Evolutionary conservation across 2,113 vertebrate species (phyloP), one percentile per base, ranked within the genome.

Genomic region (Emberiza fucata): DNA sequence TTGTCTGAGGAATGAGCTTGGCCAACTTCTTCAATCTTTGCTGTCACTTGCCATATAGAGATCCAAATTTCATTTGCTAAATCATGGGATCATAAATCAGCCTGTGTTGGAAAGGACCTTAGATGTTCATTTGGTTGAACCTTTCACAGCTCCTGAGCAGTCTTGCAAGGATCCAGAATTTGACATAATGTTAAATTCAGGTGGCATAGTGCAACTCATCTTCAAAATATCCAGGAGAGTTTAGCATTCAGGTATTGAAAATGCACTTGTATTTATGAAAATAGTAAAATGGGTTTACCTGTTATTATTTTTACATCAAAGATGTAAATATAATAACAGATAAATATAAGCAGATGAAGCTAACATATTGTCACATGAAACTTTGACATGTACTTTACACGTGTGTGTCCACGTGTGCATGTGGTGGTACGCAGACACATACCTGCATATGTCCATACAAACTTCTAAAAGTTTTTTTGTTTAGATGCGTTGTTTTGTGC

Each of bases 381-480:
- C 20, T 78, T 69, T 69, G n/a, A 19, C 3, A 2, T 25, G 8
- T 56, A 42, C 35, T 29, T 63, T 60, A 24, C 24, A 29, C 25
- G 4, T 2, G 0, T 25, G 10, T 69, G 39, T 56, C 21, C 60
- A 3, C 14, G 10, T 21, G 5, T 68, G 6, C 24, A 18, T 10
- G 27, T 35, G n/a, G 21, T 35, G 21, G 3, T 39, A 15, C 8
- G 10, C 39, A 81, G 12, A 54, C 0, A 11, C 8, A 11, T 6
- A 45, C 6, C 14, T 54, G 50, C 1, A 0, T 29, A 50, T 42
- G 37, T 40, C 40, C 33, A 64, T 19, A 42, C 17, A 56, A 21
- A 61, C 0, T 37, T 64, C 57, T 40, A 2, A 4, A 50, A 47
- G 6, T 5, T 56, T 48, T 59, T 11, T 69, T 66, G n/a, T 11